phyloP scores from a whole-genome alignment of 2,888 invertebrate genomes.

The Platycheirus albimanus region DNA sequence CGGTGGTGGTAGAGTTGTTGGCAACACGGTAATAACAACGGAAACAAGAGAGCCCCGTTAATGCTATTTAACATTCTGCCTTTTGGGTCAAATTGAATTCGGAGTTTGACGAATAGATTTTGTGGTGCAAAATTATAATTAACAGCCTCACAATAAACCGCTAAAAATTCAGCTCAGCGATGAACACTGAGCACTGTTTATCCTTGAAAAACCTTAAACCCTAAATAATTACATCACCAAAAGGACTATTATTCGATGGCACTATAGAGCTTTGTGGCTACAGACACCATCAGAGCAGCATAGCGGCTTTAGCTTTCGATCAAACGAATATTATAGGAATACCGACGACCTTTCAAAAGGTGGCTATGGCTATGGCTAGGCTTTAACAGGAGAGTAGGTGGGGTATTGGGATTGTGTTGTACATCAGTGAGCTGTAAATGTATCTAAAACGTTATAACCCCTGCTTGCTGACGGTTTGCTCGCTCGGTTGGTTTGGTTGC shows the following conservation, averaged over 20 bases:
- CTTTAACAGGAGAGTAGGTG: too few relatives aligned
- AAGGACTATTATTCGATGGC: conserved; percentile 33
- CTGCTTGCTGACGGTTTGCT: too few relatives aligned
- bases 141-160: conserved; percentile 67
- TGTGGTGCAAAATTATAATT: conserved; percentile 69
- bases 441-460: conserved; percentile 73
- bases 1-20: too few relatives aligned
- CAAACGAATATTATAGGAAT: conserved; percentile 60
- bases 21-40: conserved; percentile 17
- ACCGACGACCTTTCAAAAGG: conserved; percentile 43
- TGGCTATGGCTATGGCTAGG: conserved; percentile 2
- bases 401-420: conserved; percentile 32
- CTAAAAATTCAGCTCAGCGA: conserved; percentile 62
- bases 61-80: conserved; percentile 59
- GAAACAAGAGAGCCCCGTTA: conserved; percentile 31
- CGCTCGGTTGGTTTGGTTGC: conserved; percentile 16
- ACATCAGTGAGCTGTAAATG: conserved; percentile 69
- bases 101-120: conserved; percentile 65
- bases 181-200: conserved; percentile 40
- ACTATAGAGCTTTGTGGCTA: conserved; percentile 45
- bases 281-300: conserved; percentile 7
- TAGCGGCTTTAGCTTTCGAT: conserved; percentile 55
- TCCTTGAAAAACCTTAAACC: conserved; percentile 64
- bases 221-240: conserved; percentile 69
- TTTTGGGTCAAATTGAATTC: conserved; percentile 68